These are phyloP conservation scores for Endomychus coccineus DNA, from an alignment of 2,888 invertebrate genomes.

Conservation along the genomic window DNA sequence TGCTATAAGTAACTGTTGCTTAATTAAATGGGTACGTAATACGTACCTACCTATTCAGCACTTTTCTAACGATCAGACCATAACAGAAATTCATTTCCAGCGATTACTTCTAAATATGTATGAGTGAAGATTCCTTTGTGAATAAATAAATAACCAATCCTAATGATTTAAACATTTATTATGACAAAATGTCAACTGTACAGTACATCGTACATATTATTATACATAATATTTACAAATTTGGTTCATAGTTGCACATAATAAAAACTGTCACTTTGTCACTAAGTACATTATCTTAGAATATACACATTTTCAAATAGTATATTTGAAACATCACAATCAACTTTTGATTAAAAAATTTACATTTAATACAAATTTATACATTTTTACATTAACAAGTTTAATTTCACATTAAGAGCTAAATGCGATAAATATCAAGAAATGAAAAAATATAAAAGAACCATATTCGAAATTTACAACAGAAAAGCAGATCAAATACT, in stretches of 20 bases:
- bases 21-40: too few species aligned
- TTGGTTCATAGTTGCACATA: conserved; percentile 36
- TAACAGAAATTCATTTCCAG: too few species aligned
- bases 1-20: too few species aligned
- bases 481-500: too few species aligned
- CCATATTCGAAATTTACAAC: too few species aligned
- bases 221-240: conserved; percentile 30
- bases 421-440: too few species aligned
- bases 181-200: conserved; percentile 43
- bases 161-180: conserved; percentile 43
- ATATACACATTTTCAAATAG: conserved; percentile 23
- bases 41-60: too few species aligned
- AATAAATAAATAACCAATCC: not conserved
- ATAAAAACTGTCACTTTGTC: conserved; percentile 15
- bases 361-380: conserved; percentile 23
- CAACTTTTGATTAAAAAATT: conserved; percentile 23
- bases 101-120: too few species aligned
- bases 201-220: conserved; percentile 31
- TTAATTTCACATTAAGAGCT: too few species aligned
- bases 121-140: too few species aligned
- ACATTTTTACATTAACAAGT: conserved; percentile 4
- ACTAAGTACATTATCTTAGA: conserved; percentile 16
- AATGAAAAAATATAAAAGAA: too few species aligned
- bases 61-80: too few species aligned
- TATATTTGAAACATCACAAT: conserved; percentile 30